These are phyloP conservation scores for Bimastos eiseni DNA, from an alignment of 2,888 invertebrate species.

Conservation along the genomic window DNA sequence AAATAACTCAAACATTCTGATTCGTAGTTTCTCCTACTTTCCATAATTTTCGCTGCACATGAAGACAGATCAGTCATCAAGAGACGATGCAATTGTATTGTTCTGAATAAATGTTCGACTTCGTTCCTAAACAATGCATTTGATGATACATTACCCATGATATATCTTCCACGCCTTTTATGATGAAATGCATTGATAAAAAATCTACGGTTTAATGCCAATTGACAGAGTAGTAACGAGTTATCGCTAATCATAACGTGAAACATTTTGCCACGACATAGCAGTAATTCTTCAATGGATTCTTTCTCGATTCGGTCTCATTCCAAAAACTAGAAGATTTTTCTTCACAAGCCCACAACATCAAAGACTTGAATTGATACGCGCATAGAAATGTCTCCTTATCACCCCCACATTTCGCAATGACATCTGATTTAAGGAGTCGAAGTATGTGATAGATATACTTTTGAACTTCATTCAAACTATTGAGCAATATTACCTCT, in stretches of 20 bases:
- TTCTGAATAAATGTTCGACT: background rate
- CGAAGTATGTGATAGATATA: background rate
- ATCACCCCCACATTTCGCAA: background rate
- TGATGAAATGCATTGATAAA: background rate
- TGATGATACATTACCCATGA: background rate
- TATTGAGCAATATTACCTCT: background rate
- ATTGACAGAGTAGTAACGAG: background rate
- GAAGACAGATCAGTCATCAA: background rate
- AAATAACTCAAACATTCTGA: background rate
- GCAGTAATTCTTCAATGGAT: background rate
- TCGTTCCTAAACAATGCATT: background rate
- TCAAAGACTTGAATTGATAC: background rate
- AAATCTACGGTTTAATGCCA: background rate
- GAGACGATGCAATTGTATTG: background rate
- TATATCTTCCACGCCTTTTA: background rate
- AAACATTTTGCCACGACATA: background rate
- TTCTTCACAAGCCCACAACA: slow-evolving; percentile 19
- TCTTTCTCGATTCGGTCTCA: background rate
- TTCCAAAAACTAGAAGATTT: background rate
- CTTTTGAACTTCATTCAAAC: slow-evolving; percentile 13
- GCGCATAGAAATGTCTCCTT: background rate
- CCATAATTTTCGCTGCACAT: background rate
- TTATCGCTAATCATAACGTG: background rate
- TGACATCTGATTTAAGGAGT: background rate
- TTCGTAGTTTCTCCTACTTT: background rate